Evolutionary conservation across 92 coral and sea anemone genomes (phyloP).

Genomic region (Zoanthus sansibaricus): DNA sequence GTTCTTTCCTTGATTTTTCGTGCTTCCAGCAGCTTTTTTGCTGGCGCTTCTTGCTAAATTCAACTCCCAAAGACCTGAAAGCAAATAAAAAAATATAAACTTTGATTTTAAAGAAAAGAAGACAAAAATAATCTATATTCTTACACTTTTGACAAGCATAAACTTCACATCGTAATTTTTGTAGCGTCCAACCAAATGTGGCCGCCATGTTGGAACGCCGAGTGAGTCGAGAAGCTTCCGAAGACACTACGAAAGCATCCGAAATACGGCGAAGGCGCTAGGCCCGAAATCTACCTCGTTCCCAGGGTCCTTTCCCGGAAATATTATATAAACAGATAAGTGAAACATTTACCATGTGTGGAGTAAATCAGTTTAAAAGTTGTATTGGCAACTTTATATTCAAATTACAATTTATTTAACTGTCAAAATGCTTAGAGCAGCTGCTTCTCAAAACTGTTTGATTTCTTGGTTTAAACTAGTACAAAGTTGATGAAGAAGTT

Average conservation of each 20-base stretch:
- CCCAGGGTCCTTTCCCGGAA: too few relatives aligned
- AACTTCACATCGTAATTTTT: conserved; percentile 27
- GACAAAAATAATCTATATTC: background rate
- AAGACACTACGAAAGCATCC: background rate
- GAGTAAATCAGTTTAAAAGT: background rate
- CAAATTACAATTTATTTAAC: conserved; percentile 4
- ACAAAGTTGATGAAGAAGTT: background rate
- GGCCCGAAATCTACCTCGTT: too few relatives aligned
- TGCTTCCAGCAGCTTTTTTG: conserved; percentile 94
- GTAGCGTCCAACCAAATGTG: conserved; percentile 14
- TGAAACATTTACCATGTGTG: background rate
- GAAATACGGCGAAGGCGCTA: background rate
- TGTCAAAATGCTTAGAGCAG: conserved; percentile 30
- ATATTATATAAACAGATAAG: background rate
- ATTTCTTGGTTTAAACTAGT: background rate
- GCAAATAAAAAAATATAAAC: background rate
- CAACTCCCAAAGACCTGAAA: conserved; percentile 50
- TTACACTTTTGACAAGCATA: conserved; percentile 37
- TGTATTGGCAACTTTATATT: background rate
- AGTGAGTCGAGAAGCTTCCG: background rate
- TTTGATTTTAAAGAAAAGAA: background rate
- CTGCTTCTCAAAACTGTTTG: conserved; percentile 2
- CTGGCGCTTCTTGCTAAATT: conserved; percentile 65
- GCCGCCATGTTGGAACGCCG: conserved; percentile 30
- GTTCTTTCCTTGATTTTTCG: conserved; percentile 92